Evolutionary conservation across 2,888 invertebrate species (phyloP).

Genomic region (Macaria notata): DNA sequence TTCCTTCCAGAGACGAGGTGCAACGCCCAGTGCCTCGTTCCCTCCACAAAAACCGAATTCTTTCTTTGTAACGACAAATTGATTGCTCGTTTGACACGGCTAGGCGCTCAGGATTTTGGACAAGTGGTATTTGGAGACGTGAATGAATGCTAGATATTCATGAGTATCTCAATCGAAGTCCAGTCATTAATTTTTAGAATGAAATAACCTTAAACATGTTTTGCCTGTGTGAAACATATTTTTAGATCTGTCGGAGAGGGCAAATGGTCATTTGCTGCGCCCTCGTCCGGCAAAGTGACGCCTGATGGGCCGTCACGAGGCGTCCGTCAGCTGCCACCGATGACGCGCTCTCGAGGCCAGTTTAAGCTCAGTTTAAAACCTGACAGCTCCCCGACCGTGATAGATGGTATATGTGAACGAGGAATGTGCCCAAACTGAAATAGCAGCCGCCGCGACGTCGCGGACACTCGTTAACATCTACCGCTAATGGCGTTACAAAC

Average conservation of each 20-base stretch:
- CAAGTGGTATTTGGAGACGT: conserved; percentile 5
- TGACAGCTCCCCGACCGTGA: conserved; percentile 66
- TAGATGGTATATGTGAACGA: conserved; percentile 59
- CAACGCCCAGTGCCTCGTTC: conserved; percentile 26
- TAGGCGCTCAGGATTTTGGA: conserved; percentile 6
- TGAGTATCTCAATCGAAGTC: background rate
- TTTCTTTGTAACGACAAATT: conserved; percentile 20
- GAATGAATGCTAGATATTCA: conserved; percentile 2
- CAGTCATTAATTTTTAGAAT: background rate
- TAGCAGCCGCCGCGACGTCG: conserved; percentile 47
- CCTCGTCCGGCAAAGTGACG: conserved; percentile 46
- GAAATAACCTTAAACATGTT: background rate
- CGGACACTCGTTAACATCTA: conserved; percentile 57
- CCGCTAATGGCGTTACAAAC: conserved; percentile 58
- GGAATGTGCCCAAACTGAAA: conserved; percentile 64
- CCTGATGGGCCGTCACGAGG: conserved; percentile 59
- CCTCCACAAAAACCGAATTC: conserved; percentile 16
- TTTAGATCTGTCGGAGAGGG: conserved; percentile 36
- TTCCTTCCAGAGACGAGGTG: conserved; percentile 39
- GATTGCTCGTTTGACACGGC: conserved; percentile 17
- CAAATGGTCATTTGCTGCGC: conserved; percentile 49
- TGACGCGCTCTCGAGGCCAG: conserved; percentile 59
- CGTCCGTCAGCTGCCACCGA: conserved; percentile 71
- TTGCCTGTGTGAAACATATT: conserved; percentile 8
- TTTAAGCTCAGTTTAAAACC: conserved; percentile 68